phyloP scores from a whole-genome alignment of 2,113 vertebrate genomes.

The Leptodactylus fuscus region DNA sequence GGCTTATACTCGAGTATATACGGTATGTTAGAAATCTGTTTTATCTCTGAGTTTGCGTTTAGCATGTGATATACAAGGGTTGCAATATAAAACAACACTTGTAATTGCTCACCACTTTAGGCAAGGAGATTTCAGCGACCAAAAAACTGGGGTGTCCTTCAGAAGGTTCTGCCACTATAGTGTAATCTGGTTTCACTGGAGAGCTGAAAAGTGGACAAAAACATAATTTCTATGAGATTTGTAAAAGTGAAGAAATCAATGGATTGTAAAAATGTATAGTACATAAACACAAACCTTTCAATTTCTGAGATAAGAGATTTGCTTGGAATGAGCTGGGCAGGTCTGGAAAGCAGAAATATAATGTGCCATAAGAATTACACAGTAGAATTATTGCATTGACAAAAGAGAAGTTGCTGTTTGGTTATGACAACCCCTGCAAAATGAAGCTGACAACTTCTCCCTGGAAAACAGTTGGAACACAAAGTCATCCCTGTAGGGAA shows the following conservation, averaged over 20 bases:
- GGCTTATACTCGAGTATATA: too few species aligned
- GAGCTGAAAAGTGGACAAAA: slow-evolving; percentile 59
- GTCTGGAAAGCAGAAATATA: background rate
- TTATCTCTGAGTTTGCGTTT: too few species aligned
- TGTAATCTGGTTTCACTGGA: slow-evolving; percentile 71
- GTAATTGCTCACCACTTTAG: slow-evolving; percentile 79
- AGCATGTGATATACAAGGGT: too few species aligned
- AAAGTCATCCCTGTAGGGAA: too few species aligned
- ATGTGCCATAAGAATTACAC: background rate
- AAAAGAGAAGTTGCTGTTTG: too few species aligned
- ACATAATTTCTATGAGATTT: background rate
- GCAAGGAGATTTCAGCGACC: slow-evolving; percentile 82
- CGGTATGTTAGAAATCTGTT: too few species aligned
- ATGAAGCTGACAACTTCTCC: too few species aligned
- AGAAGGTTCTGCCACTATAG: slow-evolving; percentile 74
- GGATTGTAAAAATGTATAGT: background rate
- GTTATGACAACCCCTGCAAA: too few species aligned
- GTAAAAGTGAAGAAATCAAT: background rate
- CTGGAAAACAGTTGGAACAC: too few species aligned
- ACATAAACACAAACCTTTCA: slow-evolving; percentile 24
- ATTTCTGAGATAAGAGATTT: slow-evolving; percentile 51
- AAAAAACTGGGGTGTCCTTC: slow-evolving; percentile 75
- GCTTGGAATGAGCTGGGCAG: background rate
- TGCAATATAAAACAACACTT: background rate
- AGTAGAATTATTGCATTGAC: too few species aligned